phyloP scores from a whole-genome alignment of 2,797 vertebrate genomes.

The Limnodromus scolopaceus region DNA sequence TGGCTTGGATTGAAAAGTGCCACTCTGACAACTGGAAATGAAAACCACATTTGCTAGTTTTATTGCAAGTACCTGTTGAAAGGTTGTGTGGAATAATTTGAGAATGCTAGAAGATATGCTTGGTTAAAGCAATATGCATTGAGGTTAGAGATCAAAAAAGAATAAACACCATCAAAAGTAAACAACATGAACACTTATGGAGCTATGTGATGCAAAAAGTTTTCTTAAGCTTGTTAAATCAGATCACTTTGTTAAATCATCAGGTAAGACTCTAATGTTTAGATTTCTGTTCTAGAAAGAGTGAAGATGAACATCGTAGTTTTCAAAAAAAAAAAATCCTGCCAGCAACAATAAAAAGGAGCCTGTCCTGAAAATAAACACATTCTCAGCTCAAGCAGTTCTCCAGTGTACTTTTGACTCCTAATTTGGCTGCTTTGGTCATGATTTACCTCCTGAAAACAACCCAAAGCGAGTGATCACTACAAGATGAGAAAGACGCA shows the following conservation, averaged over 20 bases:
- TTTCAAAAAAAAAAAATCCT: not conserved
- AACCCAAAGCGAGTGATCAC: not conserved
- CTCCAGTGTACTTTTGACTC: not conserved
- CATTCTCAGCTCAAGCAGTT: not conserved
- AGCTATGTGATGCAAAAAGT: not conserved
- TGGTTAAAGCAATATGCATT: not conserved
- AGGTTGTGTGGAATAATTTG: not conserved
- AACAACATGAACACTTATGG: not conserved
- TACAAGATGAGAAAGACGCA: not conserved
- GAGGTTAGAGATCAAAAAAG: not conserved
- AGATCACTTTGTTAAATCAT: not conserved
- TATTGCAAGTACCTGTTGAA: slow-evolving; percentile 8
- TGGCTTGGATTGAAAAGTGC: slow-evolving; percentile 21
- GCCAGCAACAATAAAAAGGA: not conserved
- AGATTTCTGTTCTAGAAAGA: not conserved
- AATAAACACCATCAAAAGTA: not conserved
- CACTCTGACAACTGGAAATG: slow-evolving; percentile 24
- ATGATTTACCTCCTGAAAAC: not conserved
- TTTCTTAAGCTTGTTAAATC: not conserved
- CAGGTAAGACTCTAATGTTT: not conserved
- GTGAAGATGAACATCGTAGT: not conserved
- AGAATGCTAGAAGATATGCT: not conserved
- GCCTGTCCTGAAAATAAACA: not conserved
- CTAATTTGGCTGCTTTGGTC: not conserved
- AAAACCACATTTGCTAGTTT: slow-evolving; percentile 26